phyloP scores from a whole-genome alignment of 1,140 invertebrate genomes.

The Berghia stephanieae region DNA sequence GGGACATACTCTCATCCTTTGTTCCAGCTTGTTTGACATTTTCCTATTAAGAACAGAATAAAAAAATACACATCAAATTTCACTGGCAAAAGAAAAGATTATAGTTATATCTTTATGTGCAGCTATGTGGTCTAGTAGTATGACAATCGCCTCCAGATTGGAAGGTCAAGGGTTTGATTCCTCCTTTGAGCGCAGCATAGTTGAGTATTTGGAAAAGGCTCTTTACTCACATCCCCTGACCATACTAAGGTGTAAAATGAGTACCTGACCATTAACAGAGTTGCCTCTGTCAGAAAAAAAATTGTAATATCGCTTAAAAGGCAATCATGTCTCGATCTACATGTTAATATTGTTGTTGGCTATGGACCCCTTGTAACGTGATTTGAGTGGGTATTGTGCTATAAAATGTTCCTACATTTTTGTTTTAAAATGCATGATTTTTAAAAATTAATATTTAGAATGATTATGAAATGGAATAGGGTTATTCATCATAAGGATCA shows the following conservation, averaged over 20 bases:
- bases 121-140: too few species aligned
- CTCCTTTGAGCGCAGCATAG: too few species aligned
- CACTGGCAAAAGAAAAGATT: not conserved
- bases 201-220: too few species aligned
- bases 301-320: not conserved
- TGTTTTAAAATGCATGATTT: not conserved
- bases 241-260: too few species aligned
- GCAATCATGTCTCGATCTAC: not conserved
- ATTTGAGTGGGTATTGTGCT: not conserved
- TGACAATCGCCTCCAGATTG: too few species aligned
- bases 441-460: not conserved
- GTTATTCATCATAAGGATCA: not conserved
- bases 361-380: too few species aligned
- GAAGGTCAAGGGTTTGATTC: too few species aligned
- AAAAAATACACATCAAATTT: not conserved
- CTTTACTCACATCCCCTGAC: too few species aligned
- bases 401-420: not conserved
- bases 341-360: not conserved
- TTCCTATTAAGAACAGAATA: conserved; percentile 14
- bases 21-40: conserved; percentile 56
- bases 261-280: too few species aligned
- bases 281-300: too few species aligned
- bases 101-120: not conserved
- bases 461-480: not conserved
- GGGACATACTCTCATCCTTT: conserved; percentile 61